phyloP scores from a whole-genome alignment of 2,888 invertebrate species.

The Pantelozetes paolii region DNA sequence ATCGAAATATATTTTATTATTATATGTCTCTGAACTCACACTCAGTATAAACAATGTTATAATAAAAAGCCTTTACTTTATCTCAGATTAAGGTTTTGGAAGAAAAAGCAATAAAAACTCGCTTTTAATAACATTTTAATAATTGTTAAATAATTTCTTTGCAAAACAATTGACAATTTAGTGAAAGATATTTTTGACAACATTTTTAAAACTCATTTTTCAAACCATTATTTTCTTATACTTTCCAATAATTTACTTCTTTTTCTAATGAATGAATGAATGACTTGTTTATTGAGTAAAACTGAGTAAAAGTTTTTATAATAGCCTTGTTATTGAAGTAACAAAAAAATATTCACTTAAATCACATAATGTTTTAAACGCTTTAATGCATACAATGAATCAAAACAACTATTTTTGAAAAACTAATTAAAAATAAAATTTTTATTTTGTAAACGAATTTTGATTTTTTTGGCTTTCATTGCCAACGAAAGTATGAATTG shows the following conservation, averaged over 20 bases:
- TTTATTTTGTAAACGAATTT: not conserved
- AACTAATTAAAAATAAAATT: not conserved
- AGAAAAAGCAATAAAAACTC: not conserved
- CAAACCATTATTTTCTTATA: not conserved
- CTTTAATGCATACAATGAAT: not conserved
- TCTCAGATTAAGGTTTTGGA: not conserved
- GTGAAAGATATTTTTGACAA: not conserved
- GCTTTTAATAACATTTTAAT: not conserved
- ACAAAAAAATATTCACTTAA: not conserved
- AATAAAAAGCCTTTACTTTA: constrained; percentile 14
- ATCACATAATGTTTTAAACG: not conserved
- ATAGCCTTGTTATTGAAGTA: not conserved
- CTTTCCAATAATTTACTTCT: not conserved
- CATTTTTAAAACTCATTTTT: not conserved
- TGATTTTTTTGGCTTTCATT: not conserved
- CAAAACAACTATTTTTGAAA: not conserved
- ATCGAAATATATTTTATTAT: not conserved
- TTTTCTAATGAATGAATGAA: not conserved
- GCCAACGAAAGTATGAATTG: constrained; percentile 5
- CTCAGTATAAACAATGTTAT: not conserved
- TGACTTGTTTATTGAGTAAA: not conserved
- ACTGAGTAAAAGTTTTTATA: not conserved
- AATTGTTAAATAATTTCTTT: not conserved
- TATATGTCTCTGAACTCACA: constrained; percentile 17
- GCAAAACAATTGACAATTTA: not conserved